Base-by-base conservation (phyloP, 2,888 invertebrate species). In the Tipula confusa region DNA sequence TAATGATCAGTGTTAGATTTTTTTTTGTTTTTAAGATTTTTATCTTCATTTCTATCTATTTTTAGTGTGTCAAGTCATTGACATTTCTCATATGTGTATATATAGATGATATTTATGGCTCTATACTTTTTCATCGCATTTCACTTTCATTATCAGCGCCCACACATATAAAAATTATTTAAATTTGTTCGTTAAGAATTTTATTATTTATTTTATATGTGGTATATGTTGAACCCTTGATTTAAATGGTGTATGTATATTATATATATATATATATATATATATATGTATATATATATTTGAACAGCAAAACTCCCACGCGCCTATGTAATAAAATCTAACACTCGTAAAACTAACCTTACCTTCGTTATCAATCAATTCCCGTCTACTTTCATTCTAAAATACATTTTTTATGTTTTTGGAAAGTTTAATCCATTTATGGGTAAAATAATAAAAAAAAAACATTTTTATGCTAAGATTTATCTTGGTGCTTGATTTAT, bases 51-150 rank as follows among this genome's bases (percentile, higher is more conserved):
- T 38, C n/a, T 24, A 9, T 64, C 64, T 64, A 64, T 64, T 64
- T 64, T 24, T 64, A 64, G 64, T 64, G 64, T 64, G 64, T 64
- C 64, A 64, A 64, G 64, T 64, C 64, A 64, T 64, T 64, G 64
- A 64, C 64, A 64, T 64, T n/a, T 64, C 64, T 64, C 7, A 9
- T 9, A 7, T 36, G 3, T n/a, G 9, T n/a, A 2, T 64, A 24
- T n/a, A n/a, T n/a, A n/a, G n/a, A n/a, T n/a, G 64, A 24, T 64
- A 64, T 64, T 64, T 64, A 64, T 64, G 64, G 64, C 24, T 64
- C 9, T 64, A 64, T 64, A 64, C 24, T 64, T 2, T 64, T 64
- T 64, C 64, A 24, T 64, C 1, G 24, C 64, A 64, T 64, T 64
- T 64, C 64, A 64, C 64, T 64, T 64, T 64, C 64, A 64, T 64